Evolutionary conservation across 2,113 vertebrate species (phyloP), one percentile per base, ranked within the genome.

Genomic region (Hypomesus transpacificus): DNA sequence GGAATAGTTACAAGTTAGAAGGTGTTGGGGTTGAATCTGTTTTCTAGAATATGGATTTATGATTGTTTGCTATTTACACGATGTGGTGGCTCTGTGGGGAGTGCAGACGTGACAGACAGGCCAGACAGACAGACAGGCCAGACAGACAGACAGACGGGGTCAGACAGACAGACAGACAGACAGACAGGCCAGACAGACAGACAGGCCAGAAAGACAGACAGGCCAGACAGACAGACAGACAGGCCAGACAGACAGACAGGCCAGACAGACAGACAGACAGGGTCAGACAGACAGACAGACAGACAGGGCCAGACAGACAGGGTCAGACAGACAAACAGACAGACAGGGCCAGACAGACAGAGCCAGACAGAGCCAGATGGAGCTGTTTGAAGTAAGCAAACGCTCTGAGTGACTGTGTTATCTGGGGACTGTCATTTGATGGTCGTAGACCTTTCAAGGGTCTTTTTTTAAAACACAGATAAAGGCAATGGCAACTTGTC

Each of bases 391-490:
- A 77, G 78, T 73, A 72, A 72, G 56, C 18, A 52, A 69, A 63
- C 72, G 63, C 69, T n/a, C 50, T 70, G 57, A 24, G 34, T 73
- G 66, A 64, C 74, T 66, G 73, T 77, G 83, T 82, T 84, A 87
- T 89, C 84, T 80, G 14, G 39, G 64, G 59, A 51, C 22, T 14
- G n/a, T 17, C 50, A 76, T 78, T 85, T 82, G 65, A 84, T 77
- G 79, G 69, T 68, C 3, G 70, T 63, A 75, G 80, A 78, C 59
- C 78, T 80, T 83, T 85, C 73, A 69, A 78, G 72, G 71, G 70
- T 53, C 76, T 86, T 80, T 88, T 87, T 86, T 79, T 74, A 85
- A 86, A 84, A 46, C 83, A 66, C 52, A 78, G 84, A 89, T 86
- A 87, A 82, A 75, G 76, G 50, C 61, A 62, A 2, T 72, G 80